Conservation (phyloP, 2,113 vertebrate genomes). For the Myotis davidii region DNA sequence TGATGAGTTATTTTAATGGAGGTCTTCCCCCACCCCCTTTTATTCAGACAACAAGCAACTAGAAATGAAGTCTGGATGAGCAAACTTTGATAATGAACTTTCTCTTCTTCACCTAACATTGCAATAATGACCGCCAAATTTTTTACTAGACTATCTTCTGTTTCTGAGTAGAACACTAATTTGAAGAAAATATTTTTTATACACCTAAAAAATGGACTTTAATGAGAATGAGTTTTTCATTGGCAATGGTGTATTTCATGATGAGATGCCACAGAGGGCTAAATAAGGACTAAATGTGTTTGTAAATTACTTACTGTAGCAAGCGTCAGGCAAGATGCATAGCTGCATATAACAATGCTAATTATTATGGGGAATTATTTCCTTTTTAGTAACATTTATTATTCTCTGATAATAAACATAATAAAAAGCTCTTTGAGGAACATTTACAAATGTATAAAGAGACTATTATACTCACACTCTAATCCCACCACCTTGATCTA, state of each 20-base stretch:
- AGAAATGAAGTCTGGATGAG: conserved; percentile 1
- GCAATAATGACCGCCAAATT: neutral
- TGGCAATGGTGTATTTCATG: conserved; percentile 17
- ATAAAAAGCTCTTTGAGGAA: conserved; percentile 4
- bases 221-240: conserved; percentile 8
- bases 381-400: conserved; percentile 38
- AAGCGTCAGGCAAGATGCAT: neutral
- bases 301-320: conserved; percentile 50
- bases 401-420: conserved; percentile 48
- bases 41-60: neutral
- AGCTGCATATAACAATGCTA: neutral
- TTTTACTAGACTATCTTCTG: neutral
- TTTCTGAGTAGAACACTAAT: neutral
- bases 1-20: neutral
- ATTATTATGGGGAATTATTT: conserved; percentile 38
- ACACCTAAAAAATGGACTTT: neutral
- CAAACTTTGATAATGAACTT: neutral
- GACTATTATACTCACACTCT: neutral
- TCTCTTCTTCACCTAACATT: neutral
- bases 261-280: neutral
- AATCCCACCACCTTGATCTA: neutral
- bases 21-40: neutral
- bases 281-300: conserved; percentile 9
- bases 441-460: neutral
- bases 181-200: conserved; percentile 12